A percentile compares a stretch with the other conserved stretches of the same genome.
phyloP scores from a whole-genome alignment of 2,888 invertebrate species.

The Pseudococcus longispinus region DNA sequence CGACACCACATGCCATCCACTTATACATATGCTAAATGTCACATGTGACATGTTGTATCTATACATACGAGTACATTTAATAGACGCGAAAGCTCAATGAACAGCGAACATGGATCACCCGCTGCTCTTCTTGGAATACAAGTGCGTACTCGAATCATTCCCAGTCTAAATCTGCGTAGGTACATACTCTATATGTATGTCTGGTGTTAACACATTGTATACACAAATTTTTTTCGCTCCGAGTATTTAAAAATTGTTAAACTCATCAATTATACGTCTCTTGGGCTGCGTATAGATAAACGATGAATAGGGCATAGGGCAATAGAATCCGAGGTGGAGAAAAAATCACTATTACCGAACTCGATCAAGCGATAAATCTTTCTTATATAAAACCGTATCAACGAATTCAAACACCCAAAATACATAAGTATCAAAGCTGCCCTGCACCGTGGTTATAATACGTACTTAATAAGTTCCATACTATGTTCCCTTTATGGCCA shows the following conservation, averaged over 20 bases:
- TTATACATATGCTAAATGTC: constrained; percentile 38
- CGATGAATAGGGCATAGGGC: background rate
- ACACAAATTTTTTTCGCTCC: background rate
- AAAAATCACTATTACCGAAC: background rate
- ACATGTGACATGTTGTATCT: background rate
- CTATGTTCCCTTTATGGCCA: constrained; percentile 12
- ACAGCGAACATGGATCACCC: background rate
- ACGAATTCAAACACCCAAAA: constrained; percentile 10
- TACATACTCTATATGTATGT: too few relatives aligned
- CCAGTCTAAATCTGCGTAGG: background rate
- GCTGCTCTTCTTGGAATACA: background rate
- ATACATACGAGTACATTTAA: background rate
- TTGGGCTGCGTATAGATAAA: background rate
- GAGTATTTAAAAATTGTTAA: background rate
- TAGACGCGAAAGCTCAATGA: constrained; percentile 29
- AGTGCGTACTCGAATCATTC: background rate
- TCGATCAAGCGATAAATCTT: background rate
- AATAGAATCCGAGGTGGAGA: background rate
- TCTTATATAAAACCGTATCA: background rate
- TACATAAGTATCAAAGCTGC: constrained; percentile 3
- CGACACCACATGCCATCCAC: background rate
- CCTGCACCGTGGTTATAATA: background rate
- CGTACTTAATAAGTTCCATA: constrained; percentile 11
- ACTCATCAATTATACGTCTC: background rate
- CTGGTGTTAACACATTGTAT: background rate